phyloP scores from a whole-genome alignment of 2,888 invertebrate genomes.

The Chirona hameri region DNA sequence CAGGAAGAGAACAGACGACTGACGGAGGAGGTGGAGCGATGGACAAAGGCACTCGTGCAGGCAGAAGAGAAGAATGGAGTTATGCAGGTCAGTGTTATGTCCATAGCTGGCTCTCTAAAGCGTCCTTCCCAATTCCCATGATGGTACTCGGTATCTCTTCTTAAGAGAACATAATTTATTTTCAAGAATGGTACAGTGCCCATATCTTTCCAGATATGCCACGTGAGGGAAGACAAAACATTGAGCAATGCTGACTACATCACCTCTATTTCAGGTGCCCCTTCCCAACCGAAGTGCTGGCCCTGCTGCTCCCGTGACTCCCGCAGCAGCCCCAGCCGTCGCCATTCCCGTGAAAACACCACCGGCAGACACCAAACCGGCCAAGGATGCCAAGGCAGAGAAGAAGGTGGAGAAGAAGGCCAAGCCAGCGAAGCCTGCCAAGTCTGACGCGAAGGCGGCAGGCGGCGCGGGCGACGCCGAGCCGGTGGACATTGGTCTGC shows the following conservation, averaged over 20 bases:
- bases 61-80: not conserved
- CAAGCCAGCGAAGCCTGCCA: not conserved
- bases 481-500: constrained; percentile 8
- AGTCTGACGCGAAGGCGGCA: not conserved
- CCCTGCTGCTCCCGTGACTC: not conserved
- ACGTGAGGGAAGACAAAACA: not conserved
- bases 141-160: not conserved
- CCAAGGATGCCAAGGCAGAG: not conserved
- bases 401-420: not conserved
- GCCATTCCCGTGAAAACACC: not conserved
- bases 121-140: no score
- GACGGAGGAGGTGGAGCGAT: not conserved
- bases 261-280: not conserved
- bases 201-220: not conserved
- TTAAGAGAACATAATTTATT: not conserved
- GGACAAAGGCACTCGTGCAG: not conserved
- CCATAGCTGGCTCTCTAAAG: no score
- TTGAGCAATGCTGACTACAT: not conserved
- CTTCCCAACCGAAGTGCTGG: not conserved
- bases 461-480: not conserved
- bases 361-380: not conserved
- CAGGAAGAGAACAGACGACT: not conserved
- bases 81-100: not conserved
- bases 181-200: not conserved
- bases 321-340: not conserved